phyloP scores from a whole-genome alignment of 2,888 invertebrate genomes.

The Eledone cirrhosa region DNA sequence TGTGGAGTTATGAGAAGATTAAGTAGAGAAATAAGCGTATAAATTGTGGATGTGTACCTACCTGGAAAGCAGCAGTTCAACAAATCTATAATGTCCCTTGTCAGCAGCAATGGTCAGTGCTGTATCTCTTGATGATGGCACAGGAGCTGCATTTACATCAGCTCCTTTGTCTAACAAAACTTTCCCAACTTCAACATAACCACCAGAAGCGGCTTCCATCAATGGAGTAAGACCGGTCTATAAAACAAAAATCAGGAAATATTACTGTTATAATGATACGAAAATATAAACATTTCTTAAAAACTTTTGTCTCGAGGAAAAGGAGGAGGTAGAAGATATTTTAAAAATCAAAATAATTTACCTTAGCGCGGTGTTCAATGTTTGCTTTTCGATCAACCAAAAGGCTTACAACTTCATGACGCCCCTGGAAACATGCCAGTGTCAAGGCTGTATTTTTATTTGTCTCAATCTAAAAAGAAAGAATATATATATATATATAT shows the following conservation, averaged over 20 bases:
- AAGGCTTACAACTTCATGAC: constrained; percentile 97
- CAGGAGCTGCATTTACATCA: constrained; percentile 98
- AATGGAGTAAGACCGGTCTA: constrained; percentile 95
- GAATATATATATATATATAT: too few relatives aligned
- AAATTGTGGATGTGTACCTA: constrained; percentile 39
- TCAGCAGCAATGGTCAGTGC: constrained; percentile 99
- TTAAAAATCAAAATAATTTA: constrained; percentile 51
- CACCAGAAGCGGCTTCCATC: constrained; percentile 99
- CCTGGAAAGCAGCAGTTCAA: constrained; percentile 69
- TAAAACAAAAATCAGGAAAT: constrained; percentile 35
- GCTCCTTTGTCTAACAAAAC: constrained; percentile 96
- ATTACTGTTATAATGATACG: not conserved
- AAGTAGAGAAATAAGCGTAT: too few relatives aligned
- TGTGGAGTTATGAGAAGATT: too few relatives aligned
- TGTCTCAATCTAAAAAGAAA: constrained; percentile 82
- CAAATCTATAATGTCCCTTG: constrained; percentile 91
- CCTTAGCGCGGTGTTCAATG: constrained; percentile 98
- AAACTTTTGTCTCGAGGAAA: too few relatives aligned
- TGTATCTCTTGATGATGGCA: constrained; percentile 96
- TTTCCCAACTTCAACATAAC: constrained; percentile 97
- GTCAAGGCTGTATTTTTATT: constrained; percentile 98
- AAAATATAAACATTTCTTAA: not conserved
- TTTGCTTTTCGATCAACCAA: constrained; percentile 96
- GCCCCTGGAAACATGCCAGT: constrained; percentile 97
- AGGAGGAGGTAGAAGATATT: too few relatives aligned